Conservation (phyloP, 2,888 invertebrate species). For the Drosophila flavopinicola region DNA sequence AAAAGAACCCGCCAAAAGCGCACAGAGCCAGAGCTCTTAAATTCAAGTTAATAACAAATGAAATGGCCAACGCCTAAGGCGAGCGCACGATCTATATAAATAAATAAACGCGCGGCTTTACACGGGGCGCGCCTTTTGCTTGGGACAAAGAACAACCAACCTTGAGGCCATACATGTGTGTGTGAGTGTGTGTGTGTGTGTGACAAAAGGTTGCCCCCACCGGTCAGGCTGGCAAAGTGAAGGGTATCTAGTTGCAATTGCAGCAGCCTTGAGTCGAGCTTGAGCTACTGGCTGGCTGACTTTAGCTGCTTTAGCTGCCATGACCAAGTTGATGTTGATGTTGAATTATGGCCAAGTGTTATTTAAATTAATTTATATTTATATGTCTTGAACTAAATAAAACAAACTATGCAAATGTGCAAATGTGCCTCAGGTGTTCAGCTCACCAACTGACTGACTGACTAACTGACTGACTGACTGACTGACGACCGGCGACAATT, state of each 20-base stretch:
- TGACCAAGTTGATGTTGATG: constrained; percentile 50
- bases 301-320: constrained; percentile 37
- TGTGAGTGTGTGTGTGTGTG: constrained; percentile 14
- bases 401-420: constrained; percentile 74
- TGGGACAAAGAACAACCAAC: constrained; percentile 71
- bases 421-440: constrained; percentile 68
- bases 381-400: constrained; percentile 67
- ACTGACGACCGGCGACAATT: constrained; percentile 57
- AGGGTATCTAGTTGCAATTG: constrained; percentile 68
- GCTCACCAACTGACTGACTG: constrained; percentile 2
- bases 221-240: constrained; percentile 54
- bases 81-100: constrained; percentile 77
- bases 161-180: constrained; percentile 49
- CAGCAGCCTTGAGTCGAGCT: constrained; percentile 67
- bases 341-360: constrained; percentile 73
- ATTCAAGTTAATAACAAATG: constrained; percentile 58
- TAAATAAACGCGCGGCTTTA: constrained; percentile 65
- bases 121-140: constrained; percentile 64
- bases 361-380: constrained; percentile 77
- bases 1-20: constrained; percentile 54
- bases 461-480: constrained; percentile 13
- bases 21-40: constrained; percentile 19
- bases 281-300: constrained; percentile 10
- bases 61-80: constrained; percentile 77
- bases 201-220: constrained; percentile 49